A percentile compares a stretch with the other conserved stretches of the same genome.
phyloP scores from a whole-genome alignment of 2,113 vertebrate species.

The Rana temporaria region DNA sequence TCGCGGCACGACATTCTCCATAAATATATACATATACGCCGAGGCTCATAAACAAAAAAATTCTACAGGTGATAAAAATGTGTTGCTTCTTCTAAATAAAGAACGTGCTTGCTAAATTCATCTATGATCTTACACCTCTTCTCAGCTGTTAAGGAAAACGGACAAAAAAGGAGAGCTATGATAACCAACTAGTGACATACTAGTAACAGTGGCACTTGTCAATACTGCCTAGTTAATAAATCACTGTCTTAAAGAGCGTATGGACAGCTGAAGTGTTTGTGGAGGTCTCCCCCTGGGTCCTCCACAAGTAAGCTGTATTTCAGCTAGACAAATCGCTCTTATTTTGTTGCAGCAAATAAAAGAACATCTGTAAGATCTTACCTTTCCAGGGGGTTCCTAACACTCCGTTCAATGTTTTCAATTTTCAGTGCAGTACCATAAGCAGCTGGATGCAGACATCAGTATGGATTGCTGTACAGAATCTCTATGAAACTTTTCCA shows the following conservation, averaged over 20 bases:
- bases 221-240: slow-evolving; percentile 48
- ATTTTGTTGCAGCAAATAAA: not conserved
- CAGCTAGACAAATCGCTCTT: not conserved
- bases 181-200: slow-evolving; percentile 10
- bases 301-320: not conserved
- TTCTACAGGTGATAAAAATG: slow-evolving; percentile 26
- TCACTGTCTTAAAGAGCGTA: slow-evolving; percentile 14
- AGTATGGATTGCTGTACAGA: slow-evolving; percentile 4
- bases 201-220: slow-evolving; percentile 31
- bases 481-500: slow-evolving; percentile 61
- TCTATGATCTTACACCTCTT: not conserved
- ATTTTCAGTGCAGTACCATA: slow-evolving; percentile 60
- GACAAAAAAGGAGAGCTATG: slow-evolving; percentile 17
- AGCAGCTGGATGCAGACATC: slow-evolving; percentile 56
- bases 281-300: not conserved
- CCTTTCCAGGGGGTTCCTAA: slow-evolving; percentile 66
- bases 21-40: slow-evolving; percentile 31
- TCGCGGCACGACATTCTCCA: slow-evolving; percentile 13
- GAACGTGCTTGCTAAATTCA: not conserved
- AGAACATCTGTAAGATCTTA: slow-evolving; percentile 61
- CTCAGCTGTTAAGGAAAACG: slow-evolving; percentile 8
- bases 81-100: slow-evolving; percentile 20
- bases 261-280: slow-evolving; percentile 50
- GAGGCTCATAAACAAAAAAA: slow-evolving; percentile 18
- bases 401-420: slow-evolving; percentile 62